These are phyloP conservation scores for Eurosta solidaginis DNA, from an alignment of 1,140 invertebrate genomes.

Conservation along the genomic window DNA sequence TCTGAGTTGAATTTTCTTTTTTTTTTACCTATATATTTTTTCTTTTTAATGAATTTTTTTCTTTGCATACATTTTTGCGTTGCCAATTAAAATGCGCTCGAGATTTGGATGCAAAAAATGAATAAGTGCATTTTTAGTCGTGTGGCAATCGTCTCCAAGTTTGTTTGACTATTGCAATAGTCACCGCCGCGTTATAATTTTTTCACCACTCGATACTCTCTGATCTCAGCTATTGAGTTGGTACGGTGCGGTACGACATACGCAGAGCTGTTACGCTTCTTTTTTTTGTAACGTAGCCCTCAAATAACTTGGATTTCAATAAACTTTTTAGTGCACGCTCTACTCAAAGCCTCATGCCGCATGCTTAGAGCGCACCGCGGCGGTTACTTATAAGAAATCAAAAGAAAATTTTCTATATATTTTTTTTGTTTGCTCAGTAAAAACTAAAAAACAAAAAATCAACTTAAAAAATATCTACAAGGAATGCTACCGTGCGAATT, in stretches of 20 bases:
- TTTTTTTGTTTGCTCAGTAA: background rate
- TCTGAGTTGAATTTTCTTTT: too few species aligned
- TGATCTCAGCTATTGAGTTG: background rate
- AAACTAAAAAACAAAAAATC: conserved; percentile 6
- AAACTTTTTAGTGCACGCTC: background rate
- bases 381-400: background rate
- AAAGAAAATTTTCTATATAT: too few species aligned
- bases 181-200: background rate
- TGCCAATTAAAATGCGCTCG: background rate
- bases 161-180: background rate
- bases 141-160: background rate
- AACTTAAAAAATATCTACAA: conserved; percentile 14
- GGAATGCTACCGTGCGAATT: conserved; percentile 4
- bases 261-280: too few species aligned
- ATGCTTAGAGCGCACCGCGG: background rate
- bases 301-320: background rate
- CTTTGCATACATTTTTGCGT: background rate
- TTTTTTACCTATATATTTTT: background rate
- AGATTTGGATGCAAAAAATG: background rate
- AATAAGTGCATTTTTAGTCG: conserved; percentile 13
- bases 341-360: background rate
- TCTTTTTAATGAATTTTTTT: background rate
- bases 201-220: too few species aligned
- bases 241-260: too few species aligned
- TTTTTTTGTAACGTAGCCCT: background rate